Base-by-base conservation (phyloP, 2,888 invertebrate species). In the Noctuana brunneofusca region DNA sequence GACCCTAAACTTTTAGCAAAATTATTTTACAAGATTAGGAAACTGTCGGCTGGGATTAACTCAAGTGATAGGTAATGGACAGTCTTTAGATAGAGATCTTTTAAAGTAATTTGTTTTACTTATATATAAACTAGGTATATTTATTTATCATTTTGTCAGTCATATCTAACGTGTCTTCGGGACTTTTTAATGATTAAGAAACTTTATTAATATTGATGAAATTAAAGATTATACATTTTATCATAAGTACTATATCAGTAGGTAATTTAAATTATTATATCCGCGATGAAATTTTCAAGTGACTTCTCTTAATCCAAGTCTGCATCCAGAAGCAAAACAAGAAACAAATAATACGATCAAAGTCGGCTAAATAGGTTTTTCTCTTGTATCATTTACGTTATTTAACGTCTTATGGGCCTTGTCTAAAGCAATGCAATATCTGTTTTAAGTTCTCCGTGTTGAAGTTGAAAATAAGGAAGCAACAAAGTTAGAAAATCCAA, bases 281-380 rank as follows among this genome's bases (percentile, higher is more conserved):
- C 18, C 11, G 24, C 12, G 52, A 4, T 38, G 54, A 66, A 62
- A 70, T 56, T 46, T 22, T 73, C 49, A 71, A 75, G 32, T 72
- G 69, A 75, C 69, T 72, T 20, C 52, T 30, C 30, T 59, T 59
- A 59, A 59, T 69, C 73, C 70, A 75, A 75, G 24, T 50, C 14
- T 16, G 49, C 14, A 50, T 75, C 70, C 64, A 68, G 70, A 79
- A 68, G 75, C 77, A 84, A 85, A 87, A 86, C 80, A 85, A 85
- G 81, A 87, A 87, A 87, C 85, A 86, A 88, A 89, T 88, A 88
- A 87, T 83, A 83, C 81, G 83, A 89, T 89, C 87, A 87, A 86
- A 87, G 81, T 86, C 83, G 76, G 83, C 83, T 88, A 89, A 89
- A 89, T 89, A 89, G 88, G 88, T 89, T 88, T 89, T 87, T 86